Evolutionary conservation across 2,797 vertebrate genomes (phyloP), one percentile per base, ranked within the genome.

Genomic region (Xenops minutus): DNA sequence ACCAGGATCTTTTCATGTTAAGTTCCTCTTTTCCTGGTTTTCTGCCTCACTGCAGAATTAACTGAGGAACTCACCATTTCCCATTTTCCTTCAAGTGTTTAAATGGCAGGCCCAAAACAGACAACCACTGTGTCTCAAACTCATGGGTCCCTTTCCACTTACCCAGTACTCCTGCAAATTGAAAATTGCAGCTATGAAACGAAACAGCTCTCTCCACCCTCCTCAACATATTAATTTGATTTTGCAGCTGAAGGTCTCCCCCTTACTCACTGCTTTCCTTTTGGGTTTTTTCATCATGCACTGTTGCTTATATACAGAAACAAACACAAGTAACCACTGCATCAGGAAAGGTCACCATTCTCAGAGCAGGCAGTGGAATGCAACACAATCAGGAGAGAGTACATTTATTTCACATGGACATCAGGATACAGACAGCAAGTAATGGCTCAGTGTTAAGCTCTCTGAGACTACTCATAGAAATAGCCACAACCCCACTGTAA

Each of bases 351-450:
- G 12, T 32, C 8, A 1, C 36, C 19, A 4, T 32, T 49, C 52
- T 59, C 37, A 64, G 30, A 55, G 69, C 23, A 78, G 52, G 24
- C 37, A 78, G 12, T 21, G n/a, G 36, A 68, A 51, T 12, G 7
- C 20, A 48, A 2, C 0, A 0, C 37, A 62, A 16, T 3, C 43
- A 51, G 21, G 7, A 54, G 7, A 15, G 1, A 46, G 2, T 3
- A 8, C 17, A 8, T 72, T 77, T 36, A 34, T 62, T 56, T 85
- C 51, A 73, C 55, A 69, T 12, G 13, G 27, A 51, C 17, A 72
- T 12, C 6, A n/a, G 24, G 15, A 39, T 24, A 21, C 27, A 75
- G 34, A 27, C 8, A 9, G 43, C 9, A 75, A 76, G n/a, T 7
- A 14, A 78, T 17, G 34, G 10, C 7, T 23, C 6, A 34, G 9